Percentiles rank a stretch among this genome's conserved stretches.
Conservation (phyloP, 1,140 invertebrate genomes). For the Heliconius nattereri region DNA sequence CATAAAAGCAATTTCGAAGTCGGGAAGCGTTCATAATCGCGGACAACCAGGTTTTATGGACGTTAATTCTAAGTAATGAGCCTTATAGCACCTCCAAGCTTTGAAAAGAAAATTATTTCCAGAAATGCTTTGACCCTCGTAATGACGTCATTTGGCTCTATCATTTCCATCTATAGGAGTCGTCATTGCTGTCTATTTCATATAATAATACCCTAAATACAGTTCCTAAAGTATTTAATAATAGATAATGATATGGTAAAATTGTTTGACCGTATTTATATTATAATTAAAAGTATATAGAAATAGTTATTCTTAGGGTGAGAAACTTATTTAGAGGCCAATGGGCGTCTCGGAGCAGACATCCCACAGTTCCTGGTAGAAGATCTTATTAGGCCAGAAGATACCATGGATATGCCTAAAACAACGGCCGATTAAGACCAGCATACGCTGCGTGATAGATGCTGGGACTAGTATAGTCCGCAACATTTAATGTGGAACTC, state of each 20-base stretch:
- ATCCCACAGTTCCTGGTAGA: too few relatives aligned
- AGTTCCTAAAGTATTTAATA: constrained; percentile 8
- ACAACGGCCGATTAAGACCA: too few relatives aligned
- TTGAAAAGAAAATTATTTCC: constrained; percentile 57
- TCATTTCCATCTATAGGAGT: constrained; percentile 52
- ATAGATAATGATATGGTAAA: constrained; percentile 11
- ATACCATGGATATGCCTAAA: too few relatives aligned
- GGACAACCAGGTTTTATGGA: constrained; percentile 45
- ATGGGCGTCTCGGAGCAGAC: too few relatives aligned
- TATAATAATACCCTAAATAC: constrained; percentile 38
- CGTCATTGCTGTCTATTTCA: constrained; percentile 38
- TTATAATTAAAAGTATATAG: background rate
- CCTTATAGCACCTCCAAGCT: constrained; percentile 44
- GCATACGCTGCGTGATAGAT: too few relatives aligned
- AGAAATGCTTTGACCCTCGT: constrained; percentile 49
- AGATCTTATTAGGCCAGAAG: too few relatives aligned
- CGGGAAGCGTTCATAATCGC: constrained; percentile 42
- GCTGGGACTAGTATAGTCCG: too few relatives aligned
- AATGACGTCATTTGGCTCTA: constrained; percentile 55
- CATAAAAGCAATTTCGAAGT: constrained; percentile 40
- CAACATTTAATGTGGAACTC: too few relatives aligned
- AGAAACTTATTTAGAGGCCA: too few relatives aligned
- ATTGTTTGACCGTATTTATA: background rate
- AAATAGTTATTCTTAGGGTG: background rate
- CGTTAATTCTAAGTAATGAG: constrained; percentile 47